These are phyloP conservation scores for Hydropsyche betteni DNA, from an alignment of 2,888 invertebrate species.

Conservation along the genomic window DNA sequence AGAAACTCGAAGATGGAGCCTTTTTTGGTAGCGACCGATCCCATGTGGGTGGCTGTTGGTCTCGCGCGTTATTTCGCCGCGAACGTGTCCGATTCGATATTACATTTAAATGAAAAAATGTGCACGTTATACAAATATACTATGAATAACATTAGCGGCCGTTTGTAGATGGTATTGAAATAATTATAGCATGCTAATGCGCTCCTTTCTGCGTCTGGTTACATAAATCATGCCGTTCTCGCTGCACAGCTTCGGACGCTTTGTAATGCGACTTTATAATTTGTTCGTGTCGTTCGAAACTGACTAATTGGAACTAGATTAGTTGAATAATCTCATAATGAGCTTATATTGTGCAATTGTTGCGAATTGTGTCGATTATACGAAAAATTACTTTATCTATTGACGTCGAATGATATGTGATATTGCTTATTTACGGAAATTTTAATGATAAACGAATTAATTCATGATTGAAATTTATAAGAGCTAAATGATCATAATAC, in stretches of 20 bases:
- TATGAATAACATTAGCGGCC: slow-evolving; percentile 26
- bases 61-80: slow-evolving; percentile 1
- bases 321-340: slow-evolving; percentile 7
- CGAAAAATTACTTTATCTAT: too few relatives aligned
- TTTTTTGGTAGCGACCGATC: slow-evolving; percentile 24
- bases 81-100: neutral
- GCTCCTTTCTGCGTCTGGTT: slow-evolving; percentile 15
- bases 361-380: neutral
- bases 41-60: slow-evolving; percentile 11
- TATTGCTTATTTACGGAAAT: too few relatives aligned
- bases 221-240: slow-evolving; percentile 21
- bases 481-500: too few relatives aligned
- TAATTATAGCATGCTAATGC: slow-evolving; percentile 17
- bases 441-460: too few relatives aligned
- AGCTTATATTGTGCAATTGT: neutral
- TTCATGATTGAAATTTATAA: too few relatives aligned
- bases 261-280: neutral
- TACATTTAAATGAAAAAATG: too few relatives aligned
- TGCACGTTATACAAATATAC: slow-evolving; percentile 6
- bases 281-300: slow-evolving; percentile 13
- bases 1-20: slow-evolving; percentile 23
- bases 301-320: slow-evolving; percentile 18
- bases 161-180: slow-evolving; percentile 20
- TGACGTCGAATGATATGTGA: too few relatives aligned
- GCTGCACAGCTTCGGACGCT: neutral